Evolutionary conservation across 1,140 invertebrate genomes (phyloP), one percentile per base, ranked within the genome.

Genomic region (Drosophila dunni): DNA sequence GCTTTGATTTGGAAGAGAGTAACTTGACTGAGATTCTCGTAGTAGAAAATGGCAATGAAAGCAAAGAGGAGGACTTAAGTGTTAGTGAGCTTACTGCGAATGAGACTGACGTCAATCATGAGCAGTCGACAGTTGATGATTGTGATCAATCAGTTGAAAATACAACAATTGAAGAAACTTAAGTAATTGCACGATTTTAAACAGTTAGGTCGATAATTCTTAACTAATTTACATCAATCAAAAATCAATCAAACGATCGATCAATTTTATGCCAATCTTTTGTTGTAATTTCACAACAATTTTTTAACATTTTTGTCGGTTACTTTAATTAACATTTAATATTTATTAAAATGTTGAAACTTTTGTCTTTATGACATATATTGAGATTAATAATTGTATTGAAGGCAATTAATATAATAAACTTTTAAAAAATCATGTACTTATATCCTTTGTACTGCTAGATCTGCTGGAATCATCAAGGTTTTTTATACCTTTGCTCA

Each of bases 1-100:
- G 11, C 7, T 56, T 56, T n/a, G 42, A 56, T 3, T 11, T 46
- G 51, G 8, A 34, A 6, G 63, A 56, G 7, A 54, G 34, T 6
- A 33, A 9, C 10, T 1, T 66, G 15, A 38, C n/a, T 11, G 62
- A 65, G 10, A 38, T 29, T 7, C 17, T 40, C 24, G 6, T 1
- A 7, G 13, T 2, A 42, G 17, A 9, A 8, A n/a, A 13, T n/a
- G 11, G 11, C 9, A 10, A 17, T 33, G 34, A 38, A 9, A 5
- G 0, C 0, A 15, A 24, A 1, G 53, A 56, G 4, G 63, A 56
- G 6, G 10, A 54, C 3, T 20, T 54, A n/a, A 17, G 17, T 51
- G 29, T n/a, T 0, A 46, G 10, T 33, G 15, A 56, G 9, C 24
- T 33, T 9, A 33, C 17, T 20, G 11, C 17, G 34, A 54, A 36